phyloP scores from a whole-genome alignment of 2,113 vertebrate genomes.

The Trachemys scripta region DNA sequence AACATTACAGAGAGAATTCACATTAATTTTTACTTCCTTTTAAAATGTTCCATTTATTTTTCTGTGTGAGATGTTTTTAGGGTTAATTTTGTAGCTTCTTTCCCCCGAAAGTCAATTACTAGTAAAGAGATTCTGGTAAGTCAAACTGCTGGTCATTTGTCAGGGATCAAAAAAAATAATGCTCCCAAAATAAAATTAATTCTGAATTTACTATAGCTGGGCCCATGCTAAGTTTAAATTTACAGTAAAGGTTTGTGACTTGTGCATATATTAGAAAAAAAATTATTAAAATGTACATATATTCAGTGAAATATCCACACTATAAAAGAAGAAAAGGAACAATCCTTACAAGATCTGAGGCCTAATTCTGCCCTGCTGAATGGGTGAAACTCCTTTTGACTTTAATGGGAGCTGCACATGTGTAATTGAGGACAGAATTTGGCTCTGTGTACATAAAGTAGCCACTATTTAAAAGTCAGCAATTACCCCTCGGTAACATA shows the following conservation, averaged over 20 bases:
- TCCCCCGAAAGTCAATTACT: neutral
- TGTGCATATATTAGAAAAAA: neutral
- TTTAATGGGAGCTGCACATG: conserved; percentile 55
- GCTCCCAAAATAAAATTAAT: neutral
- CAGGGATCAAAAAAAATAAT: neutral
- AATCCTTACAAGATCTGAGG: conserved; percentile 2
- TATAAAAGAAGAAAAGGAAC: conserved; percentile 12
- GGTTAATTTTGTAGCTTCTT: neutral
- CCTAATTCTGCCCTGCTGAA: conserved; percentile 33
- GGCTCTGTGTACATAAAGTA: conserved; percentile 70
- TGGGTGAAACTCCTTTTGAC: conserved; percentile 41
- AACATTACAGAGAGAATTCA: neutral
- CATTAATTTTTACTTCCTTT: neutral
- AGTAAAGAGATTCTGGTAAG: neutral
- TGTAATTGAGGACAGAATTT: conserved; percentile 64
- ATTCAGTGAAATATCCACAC: conserved; percentile 5
- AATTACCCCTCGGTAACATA: conserved; percentile 73
- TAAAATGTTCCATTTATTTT: neutral
- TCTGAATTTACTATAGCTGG: neutral
- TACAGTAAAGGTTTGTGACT: neutral
- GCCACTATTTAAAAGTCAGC: conserved; percentile 65
- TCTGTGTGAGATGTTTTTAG: neutral
- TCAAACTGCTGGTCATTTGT: neutral
- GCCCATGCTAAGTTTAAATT: neutral
- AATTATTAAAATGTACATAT: conserved; percentile 12